These are phyloP conservation scores for Automeris io DNA, from an alignment of 2,888 invertebrate genomes.

Conservation along the genomic window DNA sequence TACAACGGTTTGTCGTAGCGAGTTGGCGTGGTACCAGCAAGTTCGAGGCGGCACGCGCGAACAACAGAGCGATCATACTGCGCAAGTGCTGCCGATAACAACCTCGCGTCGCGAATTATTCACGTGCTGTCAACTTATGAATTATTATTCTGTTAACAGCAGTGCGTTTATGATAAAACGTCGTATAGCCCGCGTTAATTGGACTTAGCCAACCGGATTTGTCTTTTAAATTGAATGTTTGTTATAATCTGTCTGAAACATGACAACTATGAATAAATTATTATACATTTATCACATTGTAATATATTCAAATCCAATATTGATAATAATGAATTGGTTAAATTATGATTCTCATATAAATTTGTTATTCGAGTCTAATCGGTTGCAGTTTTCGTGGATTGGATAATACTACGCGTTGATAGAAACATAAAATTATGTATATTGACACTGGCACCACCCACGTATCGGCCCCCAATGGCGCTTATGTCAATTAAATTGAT, in stretches of 20 bases:
- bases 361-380: neutral
- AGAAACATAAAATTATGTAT: slow-evolving; percentile 46
- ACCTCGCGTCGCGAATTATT: slow-evolving; percentile 60
- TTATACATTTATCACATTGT: slow-evolving; percentile 7
- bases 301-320: slow-evolving; percentile 7
- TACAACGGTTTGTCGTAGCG: slow-evolving; percentile 18
- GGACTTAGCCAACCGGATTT: slow-evolving; percentile 27
- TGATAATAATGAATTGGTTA: slow-evolving; percentile 1
- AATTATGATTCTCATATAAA: neutral
- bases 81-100: slow-evolving; percentile 66
- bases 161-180: slow-evolving; percentile 43
- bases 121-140: slow-evolving; percentile 69
- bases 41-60: slow-evolving; percentile 54
- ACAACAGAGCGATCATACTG: slow-evolving; percentile 48
- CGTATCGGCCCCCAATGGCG: slow-evolving; percentile 20
- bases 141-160: slow-evolving; percentile 60
- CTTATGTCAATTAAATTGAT: slow-evolving; percentile 24
- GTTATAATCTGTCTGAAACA: slow-evolving; percentile 16
- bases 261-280: slow-evolving; percentile 13
- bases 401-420: slow-evolving; percentile 17
- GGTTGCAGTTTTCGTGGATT: slow-evolving; percentile 1
- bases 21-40: slow-evolving; percentile 27
- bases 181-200: slow-evolving; percentile 38
- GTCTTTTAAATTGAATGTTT: slow-evolving; percentile 19
- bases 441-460: slow-evolving; percentile 34